These are phyloP conservation scores for Thomomys bottae DNA, from an alignment of 2,113 vertebrate genomes.

Conservation along the genomic window DNA sequence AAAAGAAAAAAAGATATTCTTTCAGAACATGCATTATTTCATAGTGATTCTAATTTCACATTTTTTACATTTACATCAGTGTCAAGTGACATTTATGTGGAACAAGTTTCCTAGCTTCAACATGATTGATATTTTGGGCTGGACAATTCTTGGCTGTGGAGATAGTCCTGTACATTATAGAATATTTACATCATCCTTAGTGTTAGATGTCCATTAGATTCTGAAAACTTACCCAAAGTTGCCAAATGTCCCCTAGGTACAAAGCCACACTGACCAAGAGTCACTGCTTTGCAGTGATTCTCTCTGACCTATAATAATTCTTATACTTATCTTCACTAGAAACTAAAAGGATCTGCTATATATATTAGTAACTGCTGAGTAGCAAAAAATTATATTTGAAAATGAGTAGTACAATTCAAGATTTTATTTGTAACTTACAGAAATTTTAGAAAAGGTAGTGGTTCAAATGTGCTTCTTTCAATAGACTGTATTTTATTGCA, in stretches of 20 bases:
- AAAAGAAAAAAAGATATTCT: background rate
- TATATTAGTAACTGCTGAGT: background rate
- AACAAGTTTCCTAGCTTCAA: too few relatives aligned
- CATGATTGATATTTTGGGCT: background rate
- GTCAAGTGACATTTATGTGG: too few relatives aligned
- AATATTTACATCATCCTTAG: background rate
- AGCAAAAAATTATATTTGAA: background rate
- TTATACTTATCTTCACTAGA: background rate
- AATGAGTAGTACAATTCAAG: background rate
- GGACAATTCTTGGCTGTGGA: background rate
- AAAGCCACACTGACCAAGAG: background rate
- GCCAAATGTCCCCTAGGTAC: background rate
- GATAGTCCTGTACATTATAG: too few relatives aligned
- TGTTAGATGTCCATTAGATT: background rate
- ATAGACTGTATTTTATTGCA: background rate
- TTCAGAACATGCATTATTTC: slow-evolving; percentile 20
- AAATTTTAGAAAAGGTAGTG: slow-evolving; percentile 27
- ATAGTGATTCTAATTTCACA: background rate
- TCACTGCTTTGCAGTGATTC: background rate
- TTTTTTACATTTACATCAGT: background rate
- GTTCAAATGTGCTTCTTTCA: slow-evolving; percentile 38
- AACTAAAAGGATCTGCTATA: background rate
- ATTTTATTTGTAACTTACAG: slow-evolving; percentile 19
- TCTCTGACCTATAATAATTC: background rate
- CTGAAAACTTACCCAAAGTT: background rate